These are phyloP conservation scores for Spialia ferax DNA, from an alignment of 2,888 invertebrate species.

Conservation along the genomic window DNA sequence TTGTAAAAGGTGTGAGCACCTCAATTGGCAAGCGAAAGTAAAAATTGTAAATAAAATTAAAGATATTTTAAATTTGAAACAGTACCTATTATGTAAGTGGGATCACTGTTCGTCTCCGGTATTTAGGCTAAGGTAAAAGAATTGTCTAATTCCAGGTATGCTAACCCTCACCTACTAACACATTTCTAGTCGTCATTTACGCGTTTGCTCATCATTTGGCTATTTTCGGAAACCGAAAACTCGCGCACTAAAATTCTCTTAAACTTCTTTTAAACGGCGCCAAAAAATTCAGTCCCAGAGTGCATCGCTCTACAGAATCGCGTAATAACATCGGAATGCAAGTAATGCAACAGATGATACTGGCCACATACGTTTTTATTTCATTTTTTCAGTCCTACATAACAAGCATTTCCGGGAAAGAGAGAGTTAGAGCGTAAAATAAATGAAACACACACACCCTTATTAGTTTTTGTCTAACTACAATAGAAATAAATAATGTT, in stretches of 20 bases:
- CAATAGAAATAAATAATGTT: slow-evolving; percentile 54
- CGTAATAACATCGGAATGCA: slow-evolving; percentile 81
- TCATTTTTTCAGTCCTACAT: slow-evolving; percentile 64
- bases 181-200: slow-evolving; percentile 66
- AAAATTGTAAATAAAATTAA: slow-evolving; percentile 2
- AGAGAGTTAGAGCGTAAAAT: slow-evolving; percentile 45
- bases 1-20: too few species aligned
- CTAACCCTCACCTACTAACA: slow-evolving; percentile 84
- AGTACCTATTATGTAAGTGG: slow-evolving; percentile 35
- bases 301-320: slow-evolving; percentile 56
- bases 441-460: slow-evolving; percentile 27
- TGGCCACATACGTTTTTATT: slow-evolving; percentile 73
- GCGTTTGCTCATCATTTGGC: slow-evolving; percentile 64
- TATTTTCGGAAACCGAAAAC: slow-evolving; percentile 70
- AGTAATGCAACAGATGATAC: slow-evolving; percentile 69
- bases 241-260: slow-evolving; percentile 50
- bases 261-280: slow-evolving; percentile 58
- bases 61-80: slow-evolving; percentile 15
- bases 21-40: not conserved
- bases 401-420: slow-evolving; percentile 72
- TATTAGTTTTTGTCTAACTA: slow-evolving; percentile 44
- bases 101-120: slow-evolving; percentile 37
- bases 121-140: slow-evolving; percentile 77
- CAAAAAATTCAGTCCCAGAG: slow-evolving; percentile 53
- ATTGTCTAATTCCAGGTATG: slow-evolving; percentile 63